Conservation (phyloP, 2,797 vertebrate species). For the Chaetophractus vellerosus region DNA sequence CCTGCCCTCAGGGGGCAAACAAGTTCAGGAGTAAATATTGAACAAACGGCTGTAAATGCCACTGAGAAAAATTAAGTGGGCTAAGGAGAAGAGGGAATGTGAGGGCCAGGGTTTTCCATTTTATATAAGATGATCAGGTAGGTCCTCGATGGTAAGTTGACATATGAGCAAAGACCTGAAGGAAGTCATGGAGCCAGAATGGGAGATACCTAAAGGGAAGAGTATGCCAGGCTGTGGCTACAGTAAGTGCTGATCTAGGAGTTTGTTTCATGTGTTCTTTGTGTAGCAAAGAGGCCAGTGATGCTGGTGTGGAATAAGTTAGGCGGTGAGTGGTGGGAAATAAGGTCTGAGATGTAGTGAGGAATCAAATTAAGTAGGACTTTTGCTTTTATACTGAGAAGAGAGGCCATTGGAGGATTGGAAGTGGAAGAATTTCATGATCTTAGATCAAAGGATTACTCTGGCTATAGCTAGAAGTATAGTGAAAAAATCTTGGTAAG, state of each 20-base stretch:
- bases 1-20: background rate
- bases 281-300: background rate
- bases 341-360: constrained; percentile 28
- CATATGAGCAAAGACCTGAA: constrained; percentile 44
- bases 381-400: constrained; percentile 61
- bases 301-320: constrained; percentile 31
- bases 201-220: background rate
- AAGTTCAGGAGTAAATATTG: constrained; percentile 52
- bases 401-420: constrained; percentile 54
- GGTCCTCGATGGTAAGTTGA: constrained; percentile 35
- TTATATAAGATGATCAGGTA: constrained; percentile 36
- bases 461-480: constrained; percentile 29
- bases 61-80: constrained; percentile 32
- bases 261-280: constrained; percentile 10
- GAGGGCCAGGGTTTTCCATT: constrained; percentile 38
- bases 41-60: background rate
- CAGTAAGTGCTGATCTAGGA: background rate
- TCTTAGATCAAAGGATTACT: constrained; percentile 29
- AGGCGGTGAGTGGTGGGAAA: constrained; percentile 1
- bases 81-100: background rate
- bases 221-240: background rate
- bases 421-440: background rate
- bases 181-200: background rate
- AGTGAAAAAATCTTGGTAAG: constrained; percentile 6
- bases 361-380: constrained; percentile 49